phyloP scores from a whole-genome alignment of 2,113 vertebrate genomes.

The Nothoprocta perdicaria region DNA sequence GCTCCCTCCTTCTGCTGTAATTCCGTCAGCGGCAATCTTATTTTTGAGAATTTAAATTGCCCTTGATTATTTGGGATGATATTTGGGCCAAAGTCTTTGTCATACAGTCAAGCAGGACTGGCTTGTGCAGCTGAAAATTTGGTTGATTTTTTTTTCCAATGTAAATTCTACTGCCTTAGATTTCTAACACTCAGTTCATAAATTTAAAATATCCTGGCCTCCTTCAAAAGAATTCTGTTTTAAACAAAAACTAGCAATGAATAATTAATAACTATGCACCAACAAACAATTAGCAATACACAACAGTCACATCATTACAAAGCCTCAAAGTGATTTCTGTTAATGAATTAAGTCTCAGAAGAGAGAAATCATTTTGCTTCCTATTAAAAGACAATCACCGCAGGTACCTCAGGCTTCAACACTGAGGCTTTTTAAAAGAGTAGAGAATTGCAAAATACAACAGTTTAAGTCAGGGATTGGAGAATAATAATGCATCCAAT shows the following conservation, averaged over 20 bases:
- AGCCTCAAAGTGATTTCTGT: not conserved
- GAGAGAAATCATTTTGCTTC: not conserved
- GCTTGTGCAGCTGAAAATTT: not conserved
- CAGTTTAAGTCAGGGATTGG: not conserved
- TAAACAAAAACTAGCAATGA: not conserved
- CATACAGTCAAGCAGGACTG: not conserved
- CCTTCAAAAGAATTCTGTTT: not conserved
- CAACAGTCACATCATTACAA: not conserved
- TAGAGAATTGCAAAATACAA: not conserved
- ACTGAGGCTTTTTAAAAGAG: not conserved
- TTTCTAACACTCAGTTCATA: not conserved
- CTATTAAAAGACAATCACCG: not conserved
- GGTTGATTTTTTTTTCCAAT: not conserved
- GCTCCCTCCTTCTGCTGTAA: not conserved
- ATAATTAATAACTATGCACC: not conserved
- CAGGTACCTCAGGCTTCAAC: not conserved
- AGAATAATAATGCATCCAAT: not conserved
- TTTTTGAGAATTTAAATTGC: not conserved
- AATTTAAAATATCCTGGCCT: not conserved
- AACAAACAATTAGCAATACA: not conserved
- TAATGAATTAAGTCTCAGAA: conserved; percentile 23
- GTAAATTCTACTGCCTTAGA: not conserved
- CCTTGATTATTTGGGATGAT: not conserved
- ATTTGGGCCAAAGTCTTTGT: not conserved
- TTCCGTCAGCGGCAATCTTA: not conserved